A percentile compares a stretch with the other conserved stretches of the same genome.
Conservation (phyloP, 2,888 invertebrate genomes). For the Plusia festucae region DNA sequence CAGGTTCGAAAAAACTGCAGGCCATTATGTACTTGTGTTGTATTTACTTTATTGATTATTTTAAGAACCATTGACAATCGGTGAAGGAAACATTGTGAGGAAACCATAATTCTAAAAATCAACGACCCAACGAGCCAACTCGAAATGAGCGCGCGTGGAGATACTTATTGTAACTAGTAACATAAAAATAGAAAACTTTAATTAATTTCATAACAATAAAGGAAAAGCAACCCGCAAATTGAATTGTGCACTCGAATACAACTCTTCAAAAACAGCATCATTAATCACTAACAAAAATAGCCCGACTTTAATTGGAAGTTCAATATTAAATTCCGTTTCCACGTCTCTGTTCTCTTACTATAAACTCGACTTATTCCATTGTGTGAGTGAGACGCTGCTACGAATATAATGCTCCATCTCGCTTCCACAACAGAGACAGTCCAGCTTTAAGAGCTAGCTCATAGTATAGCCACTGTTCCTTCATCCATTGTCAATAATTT, state of each 20-base stretch:
- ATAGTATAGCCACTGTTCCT: not conserved
- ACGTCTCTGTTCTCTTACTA: conserved; percentile 22
- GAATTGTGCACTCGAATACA: not conserved
- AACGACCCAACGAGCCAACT: too few relatives aligned
- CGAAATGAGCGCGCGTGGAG: too few relatives aligned
- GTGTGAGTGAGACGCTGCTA: not conserved
- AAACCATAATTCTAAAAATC: too few relatives aligned
- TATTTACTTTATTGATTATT: too few relatives aligned
- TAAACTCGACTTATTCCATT: not conserved
- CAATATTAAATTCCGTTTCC: conserved; percentile 44
- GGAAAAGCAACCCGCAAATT: not conserved
- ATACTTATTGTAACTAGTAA: too few relatives aligned
- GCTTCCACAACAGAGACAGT: not conserved
- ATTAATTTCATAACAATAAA: not conserved
- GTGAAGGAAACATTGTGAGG: too few relatives aligned
- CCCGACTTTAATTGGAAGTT: conserved; percentile 38
- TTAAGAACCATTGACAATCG: too few relatives aligned
- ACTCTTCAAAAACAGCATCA: conserved; percentile 20
- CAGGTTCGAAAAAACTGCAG: too few relatives aligned
- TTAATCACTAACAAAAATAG: conserved; percentile 42
- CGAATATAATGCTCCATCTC: not conserved
- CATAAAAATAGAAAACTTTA: too few relatives aligned
- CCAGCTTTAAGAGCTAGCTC: not conserved
- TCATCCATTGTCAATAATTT: conserved; percentile 34
- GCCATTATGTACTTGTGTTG: too few relatives aligned